These are phyloP conservation scores for Tanypteryx hageni DNA, from an alignment of 2,888 invertebrate genomes.

Conservation along the genomic window DNA sequence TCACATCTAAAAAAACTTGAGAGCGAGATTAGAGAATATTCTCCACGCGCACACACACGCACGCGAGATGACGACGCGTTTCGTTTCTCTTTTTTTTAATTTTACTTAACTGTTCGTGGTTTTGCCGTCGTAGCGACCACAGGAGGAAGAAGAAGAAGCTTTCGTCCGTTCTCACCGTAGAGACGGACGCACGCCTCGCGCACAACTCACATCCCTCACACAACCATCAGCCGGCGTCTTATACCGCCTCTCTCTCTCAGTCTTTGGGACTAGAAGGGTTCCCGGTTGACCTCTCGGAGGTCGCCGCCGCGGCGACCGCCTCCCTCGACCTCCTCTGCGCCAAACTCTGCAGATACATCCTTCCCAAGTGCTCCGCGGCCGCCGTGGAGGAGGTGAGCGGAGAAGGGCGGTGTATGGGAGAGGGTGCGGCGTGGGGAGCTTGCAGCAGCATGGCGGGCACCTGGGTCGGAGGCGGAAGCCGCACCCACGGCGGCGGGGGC, in stretches of 20 bases:
- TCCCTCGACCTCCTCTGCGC: slow-evolving; percentile 39
- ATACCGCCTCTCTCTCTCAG: slow-evolving; percentile 9
- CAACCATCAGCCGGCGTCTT: not conserved
- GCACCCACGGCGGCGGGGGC: slow-evolving; percentile 71
- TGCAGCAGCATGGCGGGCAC: slow-evolving; percentile 37
- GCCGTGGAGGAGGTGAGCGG: slow-evolving; percentile 73
- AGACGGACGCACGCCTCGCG: not conserved
- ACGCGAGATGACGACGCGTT: not conserved
- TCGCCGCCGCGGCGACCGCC: not conserved
- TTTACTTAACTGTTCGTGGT: slow-evolving; percentile 52
- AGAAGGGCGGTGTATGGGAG: slow-evolving; percentile 69
- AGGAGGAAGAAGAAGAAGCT: not conserved
- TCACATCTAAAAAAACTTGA: slow-evolving; percentile 10
- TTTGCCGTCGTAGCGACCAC: not conserved
- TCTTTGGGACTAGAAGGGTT: slow-evolving; percentile 46
- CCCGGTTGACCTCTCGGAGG: not conserved
- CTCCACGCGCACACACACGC: not conserved
- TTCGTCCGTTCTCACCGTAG: not conserved
- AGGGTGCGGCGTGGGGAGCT: slow-evolving; percentile 70
- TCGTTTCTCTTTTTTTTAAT: not conserved
- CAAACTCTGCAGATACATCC: slow-evolving; percentile 65
- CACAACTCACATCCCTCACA: slow-evolving; percentile 31
- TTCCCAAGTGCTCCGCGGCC: slow-evolving; percentile 75
- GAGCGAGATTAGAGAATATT: not conserved
- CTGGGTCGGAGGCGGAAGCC: slow-evolving; percentile 62